Percentiles rank a stretch among this genome's conserved stretches.
Conservation (phyloP, 1,140 invertebrate genomes). For the Brachionus calyciflorus region DNA sequence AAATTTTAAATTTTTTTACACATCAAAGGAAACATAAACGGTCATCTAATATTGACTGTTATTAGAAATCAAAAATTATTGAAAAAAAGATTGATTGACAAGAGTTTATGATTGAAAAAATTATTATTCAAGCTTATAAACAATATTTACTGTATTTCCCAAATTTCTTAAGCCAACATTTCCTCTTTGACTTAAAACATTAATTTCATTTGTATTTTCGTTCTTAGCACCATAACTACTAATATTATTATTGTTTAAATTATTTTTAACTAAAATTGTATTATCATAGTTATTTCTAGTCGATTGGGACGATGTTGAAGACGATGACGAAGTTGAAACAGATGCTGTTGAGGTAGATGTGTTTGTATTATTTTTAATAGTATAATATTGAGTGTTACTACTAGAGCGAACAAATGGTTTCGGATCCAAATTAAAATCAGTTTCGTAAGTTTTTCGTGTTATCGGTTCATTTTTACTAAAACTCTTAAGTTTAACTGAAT, state of each 20-base stretch:
- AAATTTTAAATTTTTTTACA: too few species aligned
- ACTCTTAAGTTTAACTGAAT: not conserved
- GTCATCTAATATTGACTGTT: too few species aligned
- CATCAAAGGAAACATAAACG: too few species aligned
- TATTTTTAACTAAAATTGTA: not conserved
- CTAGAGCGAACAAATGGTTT: not conserved
- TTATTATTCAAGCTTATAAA: too few species aligned
- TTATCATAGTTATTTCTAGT: not conserved
- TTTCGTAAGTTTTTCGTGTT: not conserved
- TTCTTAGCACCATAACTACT: not conserved
- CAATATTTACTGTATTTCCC: conserved; percentile 73
- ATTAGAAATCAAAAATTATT: too few species aligned
- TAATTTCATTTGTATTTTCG: not conserved
- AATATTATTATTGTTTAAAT: not conserved
- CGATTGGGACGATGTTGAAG: not conserved
- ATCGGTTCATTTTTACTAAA: not conserved
- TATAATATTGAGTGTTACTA: not conserved
- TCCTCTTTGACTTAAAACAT: not conserved
- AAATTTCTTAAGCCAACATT: conserved; percentile 77
- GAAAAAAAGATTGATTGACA: too few species aligned
- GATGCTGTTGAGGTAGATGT: conserved; percentile 20
- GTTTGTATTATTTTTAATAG: not conserved
- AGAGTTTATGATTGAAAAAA: too few species aligned
- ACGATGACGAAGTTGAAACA: not conserved
- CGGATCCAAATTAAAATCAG: not conserved